Conservation (phyloP, 2,797 vertebrate species). For the Sternarchorhynchus goeldii region DNA sequence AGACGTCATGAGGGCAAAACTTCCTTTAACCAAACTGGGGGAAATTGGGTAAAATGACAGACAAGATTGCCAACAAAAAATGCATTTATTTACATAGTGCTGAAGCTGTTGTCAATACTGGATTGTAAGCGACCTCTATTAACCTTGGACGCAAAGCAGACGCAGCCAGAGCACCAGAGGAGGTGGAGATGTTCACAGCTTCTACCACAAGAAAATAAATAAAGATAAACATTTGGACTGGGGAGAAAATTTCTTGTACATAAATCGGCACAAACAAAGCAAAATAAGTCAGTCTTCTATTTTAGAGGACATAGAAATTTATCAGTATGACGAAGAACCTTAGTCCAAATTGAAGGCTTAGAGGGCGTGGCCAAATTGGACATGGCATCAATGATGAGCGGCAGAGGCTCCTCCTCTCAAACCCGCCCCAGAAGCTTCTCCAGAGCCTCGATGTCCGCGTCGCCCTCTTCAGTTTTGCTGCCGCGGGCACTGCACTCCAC, state of each 20-base stretch:
- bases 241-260: background rate
- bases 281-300: background rate
- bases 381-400: background rate
- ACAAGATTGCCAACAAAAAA: background rate
- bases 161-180: background rate
- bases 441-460: constrained; percentile 79
- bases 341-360: background rate
- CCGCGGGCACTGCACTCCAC: constrained; percentile 90
- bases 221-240: background rate
- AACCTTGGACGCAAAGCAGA: constrained; percentile 59
- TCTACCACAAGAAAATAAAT: constrained; percentile 21
- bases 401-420: constrained; percentile 62
- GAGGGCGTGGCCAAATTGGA: background rate
- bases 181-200: background rate
- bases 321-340: background rate
- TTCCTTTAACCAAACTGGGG: too few relatives aligned
- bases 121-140: background rate
- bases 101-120: constrained; percentile 33
- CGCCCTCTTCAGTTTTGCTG: constrained; percentile 76
- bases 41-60: too few relatives aligned
- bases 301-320: background rate
- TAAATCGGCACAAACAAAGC: background rate
- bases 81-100: constrained; percentile 51
- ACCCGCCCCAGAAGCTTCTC: constrained; percentile 87
- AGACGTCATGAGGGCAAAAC: too few relatives aligned